These are phyloP conservation scores for Notodonta dromedarius DNA, from an alignment of 2,888 invertebrate genomes.

Conservation along the genomic window DNA sequence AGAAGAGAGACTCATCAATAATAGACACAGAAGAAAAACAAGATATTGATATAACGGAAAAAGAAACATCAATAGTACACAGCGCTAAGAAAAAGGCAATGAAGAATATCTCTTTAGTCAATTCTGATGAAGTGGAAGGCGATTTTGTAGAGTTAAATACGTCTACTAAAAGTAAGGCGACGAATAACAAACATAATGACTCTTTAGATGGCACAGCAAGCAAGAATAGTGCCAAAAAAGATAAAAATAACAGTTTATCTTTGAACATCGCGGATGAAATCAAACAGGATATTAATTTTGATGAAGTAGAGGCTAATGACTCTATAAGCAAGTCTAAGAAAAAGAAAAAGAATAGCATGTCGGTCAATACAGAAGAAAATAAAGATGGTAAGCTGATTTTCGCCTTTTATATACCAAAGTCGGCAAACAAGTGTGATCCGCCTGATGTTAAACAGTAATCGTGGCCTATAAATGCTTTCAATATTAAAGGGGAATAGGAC, in stretches of 20 bases:
- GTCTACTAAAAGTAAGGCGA: slow-evolving; percentile 22
- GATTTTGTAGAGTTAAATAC: slow-evolving; percentile 1
- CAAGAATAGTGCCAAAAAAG: slow-evolving; percentile 44
- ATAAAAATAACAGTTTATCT: slow-evolving; percentile 32
- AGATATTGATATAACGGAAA: slow-evolving; percentile 17
- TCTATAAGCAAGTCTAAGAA: slow-evolving; percentile 18
- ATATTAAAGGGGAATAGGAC: no score
- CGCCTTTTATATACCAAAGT: background rate
- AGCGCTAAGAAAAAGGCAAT: slow-evolving; percentile 4
- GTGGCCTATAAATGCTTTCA: no score
- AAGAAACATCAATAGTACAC: background rate
- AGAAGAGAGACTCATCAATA: background rate
- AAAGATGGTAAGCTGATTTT: slow-evolving; percentile 9
- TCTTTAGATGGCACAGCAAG: slow-evolving; percentile 6
- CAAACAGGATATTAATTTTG: background rate
- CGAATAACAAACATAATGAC: slow-evolving; percentile 35
- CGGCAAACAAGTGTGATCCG: no score
- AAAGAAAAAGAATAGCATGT: slow-evolving; percentile 27
- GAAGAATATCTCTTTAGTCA: background rate
- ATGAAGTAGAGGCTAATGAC: slow-evolving; percentile 1
- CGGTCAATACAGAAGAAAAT: slow-evolving; percentile 12
- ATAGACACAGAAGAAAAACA: background rate
- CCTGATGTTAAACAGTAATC: no score
- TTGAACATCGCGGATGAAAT: background rate
- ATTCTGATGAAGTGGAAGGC: no score